A percentile compares a stretch with the other conserved stretches of the same genome.
phyloP scores from a whole-genome alignment of 2,113 vertebrate species.

The Camelus bactrianus region DNA sequence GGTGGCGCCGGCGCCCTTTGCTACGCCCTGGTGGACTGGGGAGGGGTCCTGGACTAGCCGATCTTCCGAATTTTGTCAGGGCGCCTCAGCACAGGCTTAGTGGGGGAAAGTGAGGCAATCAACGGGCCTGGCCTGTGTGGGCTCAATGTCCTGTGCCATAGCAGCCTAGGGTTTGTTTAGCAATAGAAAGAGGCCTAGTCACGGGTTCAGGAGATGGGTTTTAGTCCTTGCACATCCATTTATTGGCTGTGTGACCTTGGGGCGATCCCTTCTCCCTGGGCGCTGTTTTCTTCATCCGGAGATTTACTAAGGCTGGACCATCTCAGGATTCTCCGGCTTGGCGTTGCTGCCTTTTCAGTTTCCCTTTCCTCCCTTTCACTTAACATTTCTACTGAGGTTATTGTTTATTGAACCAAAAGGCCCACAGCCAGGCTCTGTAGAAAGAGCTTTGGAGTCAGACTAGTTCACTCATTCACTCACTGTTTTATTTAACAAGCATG shows the following conservation, averaged over 20 bases:
- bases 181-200: not conserved
- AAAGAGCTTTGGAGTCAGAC: not conserved
- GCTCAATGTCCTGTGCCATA: not conserved
- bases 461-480: not conserved
- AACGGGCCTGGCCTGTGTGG: not conserved
- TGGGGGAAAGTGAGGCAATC: conserved; percentile 61
- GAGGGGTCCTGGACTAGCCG: not conserved
- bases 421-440: not conserved
- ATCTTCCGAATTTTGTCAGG: not conserved
- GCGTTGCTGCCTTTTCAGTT: not conserved
- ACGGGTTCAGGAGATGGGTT: not conserved
- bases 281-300: not conserved
- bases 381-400: not conserved
- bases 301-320: not conserved
- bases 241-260: conserved; percentile 67
- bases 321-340: not conserved
- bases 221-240: not conserved
- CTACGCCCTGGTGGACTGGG: conserved; percentile 23
- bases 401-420: not conserved
- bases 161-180: not conserved
- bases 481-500: not conserved
- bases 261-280: not conserved
- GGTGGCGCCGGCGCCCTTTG: not conserved
- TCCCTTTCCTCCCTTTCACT: not conserved
- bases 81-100: not conserved